Base-by-base conservation (phyloP, 2,888 invertebrate genomes). In the Himalopsyche kuldschensis region DNA sequence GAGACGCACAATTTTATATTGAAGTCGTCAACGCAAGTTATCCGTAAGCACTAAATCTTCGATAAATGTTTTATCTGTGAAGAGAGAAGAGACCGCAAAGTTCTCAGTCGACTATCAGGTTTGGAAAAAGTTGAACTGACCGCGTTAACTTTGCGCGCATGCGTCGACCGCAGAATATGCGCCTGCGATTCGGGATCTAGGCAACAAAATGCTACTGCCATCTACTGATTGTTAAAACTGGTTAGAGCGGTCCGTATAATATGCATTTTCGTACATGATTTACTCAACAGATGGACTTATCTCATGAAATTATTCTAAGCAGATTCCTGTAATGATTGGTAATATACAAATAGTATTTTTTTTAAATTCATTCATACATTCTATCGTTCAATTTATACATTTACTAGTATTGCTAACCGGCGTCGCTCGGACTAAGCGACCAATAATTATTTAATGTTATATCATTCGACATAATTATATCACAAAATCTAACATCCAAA, bases 71-170 rank as follows among this genome's bases (percentile, higher is more conserved):
- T 24, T 77, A 81, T 81, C 77, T 75, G 76, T 81, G 47, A 81
- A 76, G 76, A 81, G 76, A 76, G 48, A 35, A 81, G 76, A 76
- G 48, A 35, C 81, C 48, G 46, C 75, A 75, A 77, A 77, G 31
- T 63, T 81, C 32, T 6, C 77, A 30, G 81, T 24, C 20, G 77
- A 82, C 76, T 41, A 78, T 35, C 76, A 32, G n/a, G 76, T 32
- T 32, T 69, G 69, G 31, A 15, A 80, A 77, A 76, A 81, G 35
- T 76, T 77, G n/a, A 48, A 81, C 77, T 77, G 77, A 48, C 32
- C n/a, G 55, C 27, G 55, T 76, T 69, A 69, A 69, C 11, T 69
- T 69, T 8, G 27, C 30, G 69, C 69, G 48, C 32, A 31, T 80
- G 80, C 35, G 32, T 27, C 69, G 69, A 69, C 69, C 11, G 4